A percentile compares a stretch with the other conserved stretches of the same genome.
These are phyloP conservation scores for Drosophila greeni DNA, from an alignment of 2,888 invertebrate species.

Conservation along the genomic window DNA sequence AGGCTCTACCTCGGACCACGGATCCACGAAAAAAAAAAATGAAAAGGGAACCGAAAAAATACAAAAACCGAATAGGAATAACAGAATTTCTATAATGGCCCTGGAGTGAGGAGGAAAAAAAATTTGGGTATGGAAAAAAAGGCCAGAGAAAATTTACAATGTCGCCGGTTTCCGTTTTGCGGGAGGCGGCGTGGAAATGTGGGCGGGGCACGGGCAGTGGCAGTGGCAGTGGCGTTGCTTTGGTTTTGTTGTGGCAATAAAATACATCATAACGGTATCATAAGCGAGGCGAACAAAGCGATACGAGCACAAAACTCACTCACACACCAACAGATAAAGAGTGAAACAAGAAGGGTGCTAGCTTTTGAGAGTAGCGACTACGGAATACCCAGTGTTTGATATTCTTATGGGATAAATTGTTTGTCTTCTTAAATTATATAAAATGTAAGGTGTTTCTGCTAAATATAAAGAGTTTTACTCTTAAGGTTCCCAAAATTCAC, in stretches of 20 bases:
- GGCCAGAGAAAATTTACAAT: slow-evolving; percentile 69
- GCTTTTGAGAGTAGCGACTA: no score
- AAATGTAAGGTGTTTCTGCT: background rate
- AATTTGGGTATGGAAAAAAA: slow-evolving; percentile 23
- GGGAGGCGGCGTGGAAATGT: slow-evolving; percentile 1
- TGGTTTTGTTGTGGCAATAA: slow-evolving; percentile 72
- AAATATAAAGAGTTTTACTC: background rate
- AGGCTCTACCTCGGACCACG: slow-evolving; percentile 51
- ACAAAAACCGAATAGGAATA: slow-evolving; percentile 42
- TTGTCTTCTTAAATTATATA: background rate
- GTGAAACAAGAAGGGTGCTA: slow-evolving; percentile 7
- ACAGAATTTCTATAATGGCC: slow-evolving; percentile 49
- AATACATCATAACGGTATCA: slow-evolving; percentile 76
- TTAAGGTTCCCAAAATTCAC: background rate
- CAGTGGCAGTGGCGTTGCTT: slow-evolving; percentile 39
- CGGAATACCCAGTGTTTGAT: background rate
- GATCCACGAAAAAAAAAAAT: slow-evolving; percentile 11
- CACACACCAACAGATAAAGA: slow-evolving; percentile 37
- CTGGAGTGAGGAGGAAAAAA: slow-evolving; percentile 15
- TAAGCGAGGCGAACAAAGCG: slow-evolving; percentile 74
- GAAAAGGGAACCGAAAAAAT: slow-evolving; percentile 32
- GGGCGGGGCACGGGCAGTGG: slow-evolving; percentile 5
- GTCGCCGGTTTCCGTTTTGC: slow-evolving; percentile 70
- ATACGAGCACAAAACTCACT: slow-evolving; percentile 53
- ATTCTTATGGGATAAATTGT: accelerated